Evolutionary conservation across 2,888 invertebrate species (phyloP), one percentile per base, ranked within the genome.

Genomic region (Hetaerina titia): DNA sequence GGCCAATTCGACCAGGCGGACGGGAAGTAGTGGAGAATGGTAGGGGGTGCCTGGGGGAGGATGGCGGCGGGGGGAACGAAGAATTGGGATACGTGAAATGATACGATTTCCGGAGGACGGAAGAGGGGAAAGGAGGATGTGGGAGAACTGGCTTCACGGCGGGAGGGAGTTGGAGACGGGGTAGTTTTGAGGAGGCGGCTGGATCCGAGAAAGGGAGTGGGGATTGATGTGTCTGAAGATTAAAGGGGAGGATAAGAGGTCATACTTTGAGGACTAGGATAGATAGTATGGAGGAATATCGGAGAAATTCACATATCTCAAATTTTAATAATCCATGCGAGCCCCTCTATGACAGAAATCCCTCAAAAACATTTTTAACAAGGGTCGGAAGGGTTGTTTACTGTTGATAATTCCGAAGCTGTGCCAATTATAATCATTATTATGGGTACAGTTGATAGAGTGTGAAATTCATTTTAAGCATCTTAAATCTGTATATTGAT

Each of bases 51-150:
- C 13, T 13, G 81, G 13, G 88, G 22, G 56, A 88, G 88, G 56
- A 17, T 9, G 56, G n/a, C 64, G 9, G 31, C 31, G 64, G 74
- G 7, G 1, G n/a, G 56, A 11, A 7, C 22, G 56, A 92, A 69
- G 92, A 56, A 92, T 64, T 92, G 90, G 90, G 63, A 31, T 25
- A 74, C 92, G 92, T 92, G 92, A 74, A 92, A 92, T 92, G 92
- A 92, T 74, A 69, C 92, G 92, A 92, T 92, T 92, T 92, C 92
- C 92, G 92, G 22, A 92, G 92, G 58, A 58, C 89, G 89, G 89
- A 89, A 89, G n/a, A 7, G 88, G 89, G 58, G 58, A n/a, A 19
- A n/a, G n/a, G 45, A 22, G 58, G 89, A 45, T 57, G 57, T 45
- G 57, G 89, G 56, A 6, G 17, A 17, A 9, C 56, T 22, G n/a